Base-by-base conservation (phyloP, 2,888 invertebrate genomes). In the Caenorhabditis parvicauda region DNA sequence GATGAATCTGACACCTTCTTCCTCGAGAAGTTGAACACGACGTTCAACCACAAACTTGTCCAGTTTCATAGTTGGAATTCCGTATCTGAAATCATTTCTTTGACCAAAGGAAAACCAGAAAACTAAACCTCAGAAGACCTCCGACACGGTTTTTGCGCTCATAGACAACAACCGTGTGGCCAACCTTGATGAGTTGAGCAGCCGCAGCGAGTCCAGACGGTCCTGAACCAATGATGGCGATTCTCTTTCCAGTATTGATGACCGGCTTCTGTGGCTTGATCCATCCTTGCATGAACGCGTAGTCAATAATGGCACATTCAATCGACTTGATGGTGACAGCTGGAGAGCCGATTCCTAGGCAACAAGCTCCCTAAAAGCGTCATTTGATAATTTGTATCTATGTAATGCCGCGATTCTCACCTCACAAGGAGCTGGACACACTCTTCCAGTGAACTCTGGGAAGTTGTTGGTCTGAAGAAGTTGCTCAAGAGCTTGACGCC, bases 261-360 rank as follows among this genome's bases (percentile, higher is more conserved):
- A 85, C 82, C 0, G 93, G 93, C 32, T 87, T 87, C 82, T 90
- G 88, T 0, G 96, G 89, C 48, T 86, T 85, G 70, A 96, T 90
- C 80, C 80, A 80, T 3, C 93, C 94, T 83, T 90, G 88, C 81
- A 94, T 92, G 83, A 92, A 98, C 12, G 93, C 98, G 84, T 93
- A 88, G 85, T 98, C 98, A 74, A 98, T 95, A 82, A 98, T 98
- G 54, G 95, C 88, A 83, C 95, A 95, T 85, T 98, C 98, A 76
- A 98, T 96, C 82, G 94, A 94, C 85, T 98, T 98, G 82, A 98
- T 98, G 62, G 96, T 96, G 24, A 98, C 98, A 12, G 96, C 87
- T 2, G 94, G 93, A 77, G 92, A 91, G 21, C 91, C 92, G 81
- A 98, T 98, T 19, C 88, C 94, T 66, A 96, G 84, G 56, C 95